Evolutionary conservation across 2,888 invertebrate genomes (phyloP).

Genomic region (Rhogogaster chlorosoma): DNA sequence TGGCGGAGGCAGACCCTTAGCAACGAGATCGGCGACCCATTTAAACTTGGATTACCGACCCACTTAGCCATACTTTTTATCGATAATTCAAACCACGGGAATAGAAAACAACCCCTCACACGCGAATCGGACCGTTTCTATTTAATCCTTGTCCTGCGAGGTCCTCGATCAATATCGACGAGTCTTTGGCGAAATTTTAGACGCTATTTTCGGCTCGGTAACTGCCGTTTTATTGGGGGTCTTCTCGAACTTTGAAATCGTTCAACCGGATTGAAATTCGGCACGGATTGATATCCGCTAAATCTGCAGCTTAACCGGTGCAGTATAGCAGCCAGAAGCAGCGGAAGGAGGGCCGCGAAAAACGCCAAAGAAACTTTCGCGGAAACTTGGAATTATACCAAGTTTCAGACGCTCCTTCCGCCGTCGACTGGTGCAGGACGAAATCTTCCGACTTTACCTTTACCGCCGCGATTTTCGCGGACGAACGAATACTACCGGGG

Average conservation of each 20-base stretch:
- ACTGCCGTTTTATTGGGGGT: background rate
- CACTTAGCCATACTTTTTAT: conserved; percentile 13
- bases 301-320: background rate
- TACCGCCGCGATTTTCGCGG: background rate
- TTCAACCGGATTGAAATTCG: background rate
- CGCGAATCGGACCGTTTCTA: background rate
- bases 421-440: background rate
- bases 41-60: conserved; percentile 26
- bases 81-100: background rate
- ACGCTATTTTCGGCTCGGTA: background rate
- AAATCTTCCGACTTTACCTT: background rate
- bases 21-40: conserved; percentile 22
- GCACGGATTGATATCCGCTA: background rate
- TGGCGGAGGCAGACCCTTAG: background rate
- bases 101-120: background rate
- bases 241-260: background rate
- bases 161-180: background rate
- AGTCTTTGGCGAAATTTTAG: background rate
- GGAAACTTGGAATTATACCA: conserved; percentile 30
- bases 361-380: conserved; percentile 12
- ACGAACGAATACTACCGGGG: background rate
- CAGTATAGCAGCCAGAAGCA: background rate
- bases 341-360: background rate
- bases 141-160: background rate
- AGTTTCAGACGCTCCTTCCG: background rate